A percentile compares a stretch with the other conserved stretches of the same genome.
Evolutionary conservation across 1,140 invertebrate genomes (phyloP).

Genomic region (Ditylenchus dipsaci): DNA sequence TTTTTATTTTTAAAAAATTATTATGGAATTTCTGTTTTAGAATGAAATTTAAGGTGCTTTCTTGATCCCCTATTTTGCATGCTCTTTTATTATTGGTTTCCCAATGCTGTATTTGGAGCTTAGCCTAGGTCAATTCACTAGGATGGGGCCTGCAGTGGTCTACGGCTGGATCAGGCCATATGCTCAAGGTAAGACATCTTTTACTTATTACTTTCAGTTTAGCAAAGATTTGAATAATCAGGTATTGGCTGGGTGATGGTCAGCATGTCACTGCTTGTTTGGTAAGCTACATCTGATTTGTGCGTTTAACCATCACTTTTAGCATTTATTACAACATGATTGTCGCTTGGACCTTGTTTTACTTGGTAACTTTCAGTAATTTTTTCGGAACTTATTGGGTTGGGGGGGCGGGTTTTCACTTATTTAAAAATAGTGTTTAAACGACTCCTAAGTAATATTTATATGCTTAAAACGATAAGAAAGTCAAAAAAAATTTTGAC

Average conservation of each 20-base stretch:
- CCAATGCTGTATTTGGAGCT: slow-evolving; percentile 34
- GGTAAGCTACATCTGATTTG: too few relatives aligned
- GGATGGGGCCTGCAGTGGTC: slow-evolving; percentile 28
- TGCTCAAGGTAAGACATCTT: slow-evolving; percentile 36
- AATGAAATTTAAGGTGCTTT: slow-evolving; percentile 31
- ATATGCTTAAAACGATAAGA: too few relatives aligned
- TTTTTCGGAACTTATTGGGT: too few relatives aligned
- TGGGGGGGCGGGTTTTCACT: too few relatives aligned
- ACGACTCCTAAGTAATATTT: too few relatives aligned
- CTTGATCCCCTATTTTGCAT: slow-evolving; percentile 32
- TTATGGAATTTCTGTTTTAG: slow-evolving; percentile 4
- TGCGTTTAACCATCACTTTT: too few relatives aligned
- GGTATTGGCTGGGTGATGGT: slow-evolving; percentile 39
- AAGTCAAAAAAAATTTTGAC: too few relatives aligned
- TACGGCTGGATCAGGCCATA: slow-evolving; percentile 33
- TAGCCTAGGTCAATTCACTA: slow-evolving; percentile 32
- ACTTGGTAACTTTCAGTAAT: too few relatives aligned
- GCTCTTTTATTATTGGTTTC: slow-evolving; percentile 34
- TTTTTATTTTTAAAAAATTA: neutral
- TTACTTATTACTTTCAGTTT: too few relatives aligned
- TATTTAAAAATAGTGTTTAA: too few relatives aligned
- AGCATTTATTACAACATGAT: slow-evolving; percentile 46
- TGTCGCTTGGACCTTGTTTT: slow-evolving; percentile 29
- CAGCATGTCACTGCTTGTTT: slow-evolving; percentile 25
- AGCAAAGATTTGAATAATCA: too few relatives aligned